phyloP scores from a whole-genome alignment of 1,140 invertebrate genomes.

The Drosophila parvula region DNA sequence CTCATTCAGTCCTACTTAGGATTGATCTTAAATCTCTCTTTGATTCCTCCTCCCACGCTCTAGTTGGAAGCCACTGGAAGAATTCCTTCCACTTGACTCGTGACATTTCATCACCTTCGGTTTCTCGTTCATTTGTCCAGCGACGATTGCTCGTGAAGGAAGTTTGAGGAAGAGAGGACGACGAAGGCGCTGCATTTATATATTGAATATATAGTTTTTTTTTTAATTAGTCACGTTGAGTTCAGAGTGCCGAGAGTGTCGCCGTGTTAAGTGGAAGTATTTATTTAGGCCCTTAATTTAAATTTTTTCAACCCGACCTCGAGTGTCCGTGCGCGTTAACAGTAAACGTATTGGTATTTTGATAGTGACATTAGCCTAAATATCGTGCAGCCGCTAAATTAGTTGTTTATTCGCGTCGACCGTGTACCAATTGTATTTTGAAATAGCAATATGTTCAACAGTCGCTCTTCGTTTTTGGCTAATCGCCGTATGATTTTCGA shows the following conservation, averaged over 20 bases:
- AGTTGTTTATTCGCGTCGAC: constrained; percentile 61
- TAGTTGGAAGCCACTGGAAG: constrained; percentile 14
- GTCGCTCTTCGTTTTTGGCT: constrained; percentile 68
- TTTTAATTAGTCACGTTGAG: constrained; percentile 74
- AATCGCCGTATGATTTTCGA: constrained; percentile 82
- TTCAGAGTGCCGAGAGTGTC: constrained; percentile 46
- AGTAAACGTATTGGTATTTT: constrained; percentile 47
- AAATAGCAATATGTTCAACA: constrained; percentile 66
- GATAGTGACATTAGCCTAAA: constrained; percentile 20
- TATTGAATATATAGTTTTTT: constrained; percentile 47
- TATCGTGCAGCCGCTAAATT: constrained; percentile 35
- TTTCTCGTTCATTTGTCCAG: constrained; percentile 72
- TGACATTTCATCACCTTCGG: background rate
- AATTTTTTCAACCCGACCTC: constrained; percentile 49
- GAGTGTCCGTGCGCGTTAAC: constrained; percentile 68
- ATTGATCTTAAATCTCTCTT: constrained; percentile 15
- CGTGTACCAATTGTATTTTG: constrained; percentile 54
- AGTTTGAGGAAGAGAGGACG: constrained; percentile 29
- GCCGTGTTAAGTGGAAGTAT: constrained; percentile 73
- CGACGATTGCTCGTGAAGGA: constrained; percentile 64
- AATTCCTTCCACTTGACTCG: background rate
- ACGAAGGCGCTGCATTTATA: constrained; percentile 63
- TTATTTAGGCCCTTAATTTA: constrained; percentile 57
- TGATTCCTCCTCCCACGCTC: background rate
- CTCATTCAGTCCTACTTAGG: background rate